These are phyloP conservation scores for Sander vitreus DNA, from an alignment of 2,113 vertebrate species.

Conservation along the genomic window DNA sequence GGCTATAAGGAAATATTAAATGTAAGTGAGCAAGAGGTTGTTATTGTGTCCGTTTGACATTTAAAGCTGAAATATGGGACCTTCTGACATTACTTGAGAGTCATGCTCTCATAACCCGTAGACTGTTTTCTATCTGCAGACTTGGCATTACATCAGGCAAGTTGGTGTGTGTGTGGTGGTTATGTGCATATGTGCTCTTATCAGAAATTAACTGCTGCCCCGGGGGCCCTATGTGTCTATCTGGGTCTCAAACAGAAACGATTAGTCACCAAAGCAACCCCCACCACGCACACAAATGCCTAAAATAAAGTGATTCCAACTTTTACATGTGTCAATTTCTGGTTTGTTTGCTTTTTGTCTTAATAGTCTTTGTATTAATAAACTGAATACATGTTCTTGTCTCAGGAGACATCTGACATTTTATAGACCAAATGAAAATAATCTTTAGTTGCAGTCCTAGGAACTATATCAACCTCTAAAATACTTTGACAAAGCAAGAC, in stretches of 20 bases:
- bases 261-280: slow-evolving; percentile 65
- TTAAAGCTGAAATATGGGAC: slow-evolving; percentile 31
- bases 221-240: slow-evolving; percentile 36
- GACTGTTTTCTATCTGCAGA: slow-evolving; percentile 45
- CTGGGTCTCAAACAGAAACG: slow-evolving; percentile 49
- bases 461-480: too few species aligned
- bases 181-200: slow-evolving; percentile 28
- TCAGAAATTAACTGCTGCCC: slow-evolving; percentile 47
- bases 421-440: too few species aligned
- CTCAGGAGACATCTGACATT: too few species aligned
- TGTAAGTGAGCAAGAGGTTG: neutral
- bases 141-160: slow-evolving; percentile 32
- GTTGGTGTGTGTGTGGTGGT: slow-evolving; percentile 8
- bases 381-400: too few species aligned
- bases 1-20: neutral
- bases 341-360: too few species aligned
- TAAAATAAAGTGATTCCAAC: too few species aligned
- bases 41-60: slow-evolving; percentile 37
- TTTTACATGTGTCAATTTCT: too few species aligned
- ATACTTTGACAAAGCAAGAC: too few species aligned
- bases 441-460: too few species aligned
- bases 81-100: slow-evolving; percentile 9
- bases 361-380: too few species aligned
- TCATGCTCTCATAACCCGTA: slow-evolving; percentile 53
- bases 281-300: neutral